A percentile compares a stretch with the other conserved stretches of the same genome.
Evolutionary conservation across 2,797 vertebrate genomes (phyloP).

Genomic region (Micrastur ruficollis): DNA sequence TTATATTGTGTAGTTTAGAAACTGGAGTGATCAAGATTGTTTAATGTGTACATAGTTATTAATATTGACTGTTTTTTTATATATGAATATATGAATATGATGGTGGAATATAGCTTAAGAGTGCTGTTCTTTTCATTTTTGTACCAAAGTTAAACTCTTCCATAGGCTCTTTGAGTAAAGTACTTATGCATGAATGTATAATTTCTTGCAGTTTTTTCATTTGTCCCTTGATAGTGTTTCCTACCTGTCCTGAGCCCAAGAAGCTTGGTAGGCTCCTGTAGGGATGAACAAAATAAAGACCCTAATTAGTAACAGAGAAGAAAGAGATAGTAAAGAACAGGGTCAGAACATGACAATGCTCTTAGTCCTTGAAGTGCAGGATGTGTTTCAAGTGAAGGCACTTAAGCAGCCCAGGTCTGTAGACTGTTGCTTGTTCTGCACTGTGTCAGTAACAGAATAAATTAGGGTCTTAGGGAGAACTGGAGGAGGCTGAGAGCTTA

Average conservation of each 20-base stretch:
- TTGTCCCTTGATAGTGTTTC: background rate
- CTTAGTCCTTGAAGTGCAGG: background rate
- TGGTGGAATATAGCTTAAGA: background rate
- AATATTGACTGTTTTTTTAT: background rate
- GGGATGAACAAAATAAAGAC: background rate
- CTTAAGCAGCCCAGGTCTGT: background rate
- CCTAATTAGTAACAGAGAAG: background rate
- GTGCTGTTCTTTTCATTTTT: background rate
- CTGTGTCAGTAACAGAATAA: background rate
- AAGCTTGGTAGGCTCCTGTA: background rate
- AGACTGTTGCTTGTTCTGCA: background rate
- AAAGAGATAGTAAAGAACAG: background rate
- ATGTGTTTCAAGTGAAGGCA: background rate
- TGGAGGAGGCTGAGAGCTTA: background rate
- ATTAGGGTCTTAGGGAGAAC: background rate
- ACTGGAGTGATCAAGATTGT: background rate
- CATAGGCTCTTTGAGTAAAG: background rate
- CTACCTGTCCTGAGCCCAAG: background rate
- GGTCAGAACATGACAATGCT: background rate
- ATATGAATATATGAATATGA: background rate
- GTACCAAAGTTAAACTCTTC: background rate
- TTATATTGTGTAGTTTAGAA: background rate
- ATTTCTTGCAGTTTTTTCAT: background rate
- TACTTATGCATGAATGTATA: background rate
- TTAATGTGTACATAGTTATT: background rate